A percentile compares a stretch with the other conserved stretches of the same genome.
phyloP scores from a whole-genome alignment of 2,113 vertebrate genomes.

The Pterocles gutturalis region DNA sequence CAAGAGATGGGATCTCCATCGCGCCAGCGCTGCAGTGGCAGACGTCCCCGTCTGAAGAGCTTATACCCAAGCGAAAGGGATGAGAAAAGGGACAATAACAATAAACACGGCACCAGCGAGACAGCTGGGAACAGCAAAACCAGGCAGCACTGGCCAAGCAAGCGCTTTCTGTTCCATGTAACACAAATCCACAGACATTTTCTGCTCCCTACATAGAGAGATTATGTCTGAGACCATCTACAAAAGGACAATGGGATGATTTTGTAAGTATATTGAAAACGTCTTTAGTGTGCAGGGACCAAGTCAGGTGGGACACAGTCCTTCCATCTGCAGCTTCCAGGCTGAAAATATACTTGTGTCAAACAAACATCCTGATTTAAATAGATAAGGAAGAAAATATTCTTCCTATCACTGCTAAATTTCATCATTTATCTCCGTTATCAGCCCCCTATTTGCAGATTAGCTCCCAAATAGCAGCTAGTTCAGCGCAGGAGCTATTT shows the following conservation, averaged over 20 bases:
- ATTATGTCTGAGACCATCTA: not conserved
- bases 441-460: not conserved
- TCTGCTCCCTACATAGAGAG: not conserved
- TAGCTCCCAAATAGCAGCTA: not conserved
- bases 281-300: not conserved
- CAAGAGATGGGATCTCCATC: fast-evolving
- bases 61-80: not conserved
- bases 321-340: not conserved
- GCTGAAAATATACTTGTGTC: not conserved
- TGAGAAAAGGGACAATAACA: not conserved
- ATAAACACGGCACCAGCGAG: not conserved
- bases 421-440: not conserved
- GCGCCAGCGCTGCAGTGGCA: not conserved
- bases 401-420: not conserved
- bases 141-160: not conserved
- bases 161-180: not conserved
- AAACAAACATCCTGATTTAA: not conserved
- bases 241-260: not conserved
- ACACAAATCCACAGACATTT: not conserved
- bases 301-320: not conserved
- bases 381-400: not conserved
- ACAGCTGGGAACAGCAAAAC: not conserved
- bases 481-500: not conserved
- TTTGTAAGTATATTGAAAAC: not conserved
- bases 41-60: not conserved